Evolutionary conservation across 2,113 vertebrate species (phyloP), one percentile per base, ranked within the genome.

Genomic region (Tachysurus fulvidraco): DNA sequence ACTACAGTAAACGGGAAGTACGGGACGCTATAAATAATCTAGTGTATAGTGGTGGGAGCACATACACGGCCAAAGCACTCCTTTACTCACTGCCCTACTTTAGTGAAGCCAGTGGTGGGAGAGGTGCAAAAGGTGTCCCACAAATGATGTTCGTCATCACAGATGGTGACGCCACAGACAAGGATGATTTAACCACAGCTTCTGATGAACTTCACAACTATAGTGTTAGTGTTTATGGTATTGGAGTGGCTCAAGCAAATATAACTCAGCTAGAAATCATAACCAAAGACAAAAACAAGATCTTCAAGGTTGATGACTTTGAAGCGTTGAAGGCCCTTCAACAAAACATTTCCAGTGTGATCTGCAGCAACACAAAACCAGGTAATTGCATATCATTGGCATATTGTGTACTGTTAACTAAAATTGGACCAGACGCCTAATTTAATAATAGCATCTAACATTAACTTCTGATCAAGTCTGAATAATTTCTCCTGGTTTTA

Each of bases 131-230:
- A 19, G 41, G 89, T 1, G 87, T 96, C 59, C 90, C 94, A 1
- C 94, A 94, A 90, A 92, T 96, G 55, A 88, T 96, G 55, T 89
- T 96, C 88, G 91, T 96, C 69, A 95, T 97, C 88, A 96, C 95
- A 5, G 95, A 96, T 23, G 95, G 95, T 1, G 88, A 92, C 0
- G 94, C 95, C 0, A 93, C 91, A 0, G 94, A 95, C 74, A 59
- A 0, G 1, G 0, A 67, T 12, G 83, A 52, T 2, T 92, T 96
- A 74, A 57, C 7, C 0, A 36, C 46, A 3, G 86, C 90, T 0
- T 90, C 93, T 0, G 0, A 25, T 74, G 88, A 89, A 2, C 91
- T 96, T 86, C 80, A 82, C 6, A 17, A 91, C 1, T 71, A 86
- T 7, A 89, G 83, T 0, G 88, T 96, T 57, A 84, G 5, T 0